Base-by-base conservation (phyloP, 1,140 invertebrate genomes). In the Gyrodactylus bullatarudis region DNA sequence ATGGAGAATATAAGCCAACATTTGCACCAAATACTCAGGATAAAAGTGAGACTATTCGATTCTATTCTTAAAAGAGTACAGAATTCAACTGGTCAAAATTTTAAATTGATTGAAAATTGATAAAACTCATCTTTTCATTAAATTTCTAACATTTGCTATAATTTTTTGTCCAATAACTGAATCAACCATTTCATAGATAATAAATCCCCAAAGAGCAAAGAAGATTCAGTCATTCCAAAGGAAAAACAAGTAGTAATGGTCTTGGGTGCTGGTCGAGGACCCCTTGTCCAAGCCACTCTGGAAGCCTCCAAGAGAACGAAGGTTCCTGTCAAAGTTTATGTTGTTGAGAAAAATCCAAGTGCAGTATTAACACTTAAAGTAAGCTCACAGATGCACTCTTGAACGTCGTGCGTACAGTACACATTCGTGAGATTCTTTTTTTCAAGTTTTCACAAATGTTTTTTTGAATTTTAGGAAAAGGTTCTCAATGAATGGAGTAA, bases 261-360 rank as follows among this genome's bases (percentile, higher is more conserved):
- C 22, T 78, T 80, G 2, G 79, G 80, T 26, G 93, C 92, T 71
- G 95, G 95, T 0, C 82, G 95, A 78, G 95, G 95, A 2, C 94
- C 94, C 0, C 81, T 98, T 70, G 89, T 97, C 0, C 84, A 86
- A 75, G 86, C 88, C 24, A 84, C 87, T 26, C 80, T 96, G 0
- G 86, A 87, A 80, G 91, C 92, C 8, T 86, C 88, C 0, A 80
- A 84, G 73, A 83, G 85, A 74, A 85, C 85, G 1, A 81, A 85
- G 26, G 80, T 83, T 68, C 83, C 84, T 77, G 82, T 89, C 0
- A 84, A 86, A 69, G 74, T 82, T 0, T 92, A 91, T 81, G 91
- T 91, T 22, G 87, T 99, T 0, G 95, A 99, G 79, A 99, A 99
- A 80, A 99, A 99, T 85, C 87, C 89, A 0, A 94, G 91, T 84